A percentile compares a stretch with the other conserved stretches of the same genome.
Conservation (phyloP, 2,113 vertebrate species). For the Panthera tigris region DNA sequence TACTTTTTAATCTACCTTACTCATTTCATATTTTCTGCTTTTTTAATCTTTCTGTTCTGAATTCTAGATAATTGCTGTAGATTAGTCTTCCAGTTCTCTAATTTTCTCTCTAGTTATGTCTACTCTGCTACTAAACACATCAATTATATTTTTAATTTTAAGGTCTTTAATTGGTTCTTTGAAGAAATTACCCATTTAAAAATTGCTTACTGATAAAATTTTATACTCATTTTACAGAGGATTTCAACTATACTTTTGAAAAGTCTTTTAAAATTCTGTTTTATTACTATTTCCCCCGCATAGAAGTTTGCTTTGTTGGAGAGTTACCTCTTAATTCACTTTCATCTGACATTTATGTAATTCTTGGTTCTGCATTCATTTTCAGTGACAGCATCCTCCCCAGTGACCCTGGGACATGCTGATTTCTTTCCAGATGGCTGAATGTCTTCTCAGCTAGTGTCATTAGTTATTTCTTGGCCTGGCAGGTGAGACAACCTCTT, state of each 20-base stretch:
- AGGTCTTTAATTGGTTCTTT: background rate
- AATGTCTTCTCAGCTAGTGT: background rate
- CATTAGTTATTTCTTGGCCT: background rate
- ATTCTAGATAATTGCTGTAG: background rate
- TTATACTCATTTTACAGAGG: background rate
- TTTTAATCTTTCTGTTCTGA: background rate
- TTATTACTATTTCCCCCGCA: background rate
- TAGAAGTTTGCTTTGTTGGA: background rate
- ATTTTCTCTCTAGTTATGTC: conserved; percentile 35
- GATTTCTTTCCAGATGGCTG: background rate
- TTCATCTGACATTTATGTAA: background rate
- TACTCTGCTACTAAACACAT: background rate
- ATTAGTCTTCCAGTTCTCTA: conserved; percentile 34
- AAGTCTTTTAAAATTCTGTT: background rate
- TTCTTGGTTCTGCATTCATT: background rate
- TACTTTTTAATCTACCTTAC: background rate
- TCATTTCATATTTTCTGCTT: background rate
- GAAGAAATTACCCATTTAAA: background rate
- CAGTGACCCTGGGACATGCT: background rate
- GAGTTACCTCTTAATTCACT: background rate
- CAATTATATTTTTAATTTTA: conserved; percentile 15
- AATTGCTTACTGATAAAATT: background rate
- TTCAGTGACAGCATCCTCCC: background rate
- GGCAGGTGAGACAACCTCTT: background rate
- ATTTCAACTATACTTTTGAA: background rate